These are phyloP conservation scores for Jordanella pulchra DNA, from an alignment of 2,797 vertebrate species.

Conservation along the genomic window DNA sequence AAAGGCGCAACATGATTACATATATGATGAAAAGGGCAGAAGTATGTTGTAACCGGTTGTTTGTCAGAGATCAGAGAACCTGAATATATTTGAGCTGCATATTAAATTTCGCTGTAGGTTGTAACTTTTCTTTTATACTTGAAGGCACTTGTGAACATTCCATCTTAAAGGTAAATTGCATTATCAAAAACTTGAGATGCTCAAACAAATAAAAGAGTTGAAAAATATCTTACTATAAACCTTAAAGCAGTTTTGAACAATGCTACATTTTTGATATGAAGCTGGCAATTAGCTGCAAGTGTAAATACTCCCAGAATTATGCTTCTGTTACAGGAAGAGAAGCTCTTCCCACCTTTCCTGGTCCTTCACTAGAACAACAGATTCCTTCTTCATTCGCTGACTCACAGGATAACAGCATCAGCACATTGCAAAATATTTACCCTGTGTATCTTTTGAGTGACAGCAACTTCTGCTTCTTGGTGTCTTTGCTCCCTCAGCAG, in stretches of 20 bases:
- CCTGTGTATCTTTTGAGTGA: conserved; percentile 69
- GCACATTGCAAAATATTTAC: conserved; percentile 72
- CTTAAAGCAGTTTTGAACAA: conserved; percentile 18
- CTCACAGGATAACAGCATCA: conserved; percentile 60
- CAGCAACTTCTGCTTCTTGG: conserved; percentile 69
- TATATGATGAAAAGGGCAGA: conserved; percentile 19
- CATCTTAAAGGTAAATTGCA: conserved; percentile 33
- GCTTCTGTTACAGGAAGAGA: conserved; percentile 24
- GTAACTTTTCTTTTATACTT: conserved; percentile 58
- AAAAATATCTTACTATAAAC: conserved; percentile 18
- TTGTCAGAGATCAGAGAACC: conserved; percentile 33
- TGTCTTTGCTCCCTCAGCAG: conserved; percentile 63
- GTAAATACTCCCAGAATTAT: conserved; percentile 19
- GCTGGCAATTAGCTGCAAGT: conserved; percentile 23
- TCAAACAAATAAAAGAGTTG: conserved; percentile 21
- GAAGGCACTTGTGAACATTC: conserved; percentile 70
- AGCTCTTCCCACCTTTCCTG: conserved; percentile 19
- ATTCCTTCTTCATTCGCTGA: conserved; percentile 41
- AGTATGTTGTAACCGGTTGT: conserved; percentile 49
- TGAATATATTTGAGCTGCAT: conserved; percentile 57
- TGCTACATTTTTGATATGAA: conserved; percentile 18
- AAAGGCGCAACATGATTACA: conserved; percentile 22
- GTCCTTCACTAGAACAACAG: conserved; percentile 42
- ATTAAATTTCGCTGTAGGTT: conserved; percentile 47
- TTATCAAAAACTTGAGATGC: conserved; percentile 38